A percentile compares a stretch with the other conserved stretches of the same genome.
These are phyloP conservation scores for Protophormia terraenovae DNA, from an alignment of 2,888 invertebrate species.

Conservation along the genomic window DNA sequence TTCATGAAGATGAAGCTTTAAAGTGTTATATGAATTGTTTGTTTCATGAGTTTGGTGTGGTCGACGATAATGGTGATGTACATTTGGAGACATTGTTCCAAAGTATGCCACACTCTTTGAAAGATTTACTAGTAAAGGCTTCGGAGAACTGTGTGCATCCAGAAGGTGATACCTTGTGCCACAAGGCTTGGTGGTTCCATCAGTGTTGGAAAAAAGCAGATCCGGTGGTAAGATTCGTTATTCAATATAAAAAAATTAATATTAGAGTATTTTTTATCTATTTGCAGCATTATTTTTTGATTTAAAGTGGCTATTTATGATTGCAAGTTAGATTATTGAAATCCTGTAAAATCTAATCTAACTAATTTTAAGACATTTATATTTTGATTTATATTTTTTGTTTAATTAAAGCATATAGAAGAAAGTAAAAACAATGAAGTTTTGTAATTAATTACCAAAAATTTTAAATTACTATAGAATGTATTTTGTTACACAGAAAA, in stretches of 20 bases:
- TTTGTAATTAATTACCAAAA: neutral
- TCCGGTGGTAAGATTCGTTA: slow-evolving; percentile 74
- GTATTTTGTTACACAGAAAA: too few relatives aligned
- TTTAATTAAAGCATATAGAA: slow-evolving; percentile 59
- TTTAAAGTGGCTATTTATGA: slow-evolving; percentile 63
- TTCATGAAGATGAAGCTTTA: slow-evolving; percentile 80
- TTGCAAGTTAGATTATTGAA: neutral
- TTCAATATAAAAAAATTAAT: neutral
- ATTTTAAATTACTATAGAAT: too few relatives aligned
- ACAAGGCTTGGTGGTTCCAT: slow-evolving; percentile 81
- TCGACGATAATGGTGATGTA: slow-evolving; percentile 80
- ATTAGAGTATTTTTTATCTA: neutral
- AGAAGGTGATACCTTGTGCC: slow-evolving; percentile 78
- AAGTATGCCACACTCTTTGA: slow-evolving; percentile 75
- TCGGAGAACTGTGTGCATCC: slow-evolving; percentile 78
- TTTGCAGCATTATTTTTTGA: slow-evolving; percentile 75
- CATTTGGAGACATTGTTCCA: slow-evolving; percentile 78
- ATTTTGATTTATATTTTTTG: slow-evolving; percentile 34
- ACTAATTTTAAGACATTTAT: neutral
- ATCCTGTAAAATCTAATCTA: neutral
- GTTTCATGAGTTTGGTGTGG: slow-evolving; percentile 79
- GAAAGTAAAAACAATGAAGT: neutral
- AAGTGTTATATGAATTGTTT: slow-evolving; percentile 81
- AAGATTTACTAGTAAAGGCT: slow-evolving; percentile 76
- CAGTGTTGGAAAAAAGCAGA: slow-evolving; percentile 81